Conservation (phyloP, 2,113 vertebrate species). For the Trematocara marginatum region DNA sequence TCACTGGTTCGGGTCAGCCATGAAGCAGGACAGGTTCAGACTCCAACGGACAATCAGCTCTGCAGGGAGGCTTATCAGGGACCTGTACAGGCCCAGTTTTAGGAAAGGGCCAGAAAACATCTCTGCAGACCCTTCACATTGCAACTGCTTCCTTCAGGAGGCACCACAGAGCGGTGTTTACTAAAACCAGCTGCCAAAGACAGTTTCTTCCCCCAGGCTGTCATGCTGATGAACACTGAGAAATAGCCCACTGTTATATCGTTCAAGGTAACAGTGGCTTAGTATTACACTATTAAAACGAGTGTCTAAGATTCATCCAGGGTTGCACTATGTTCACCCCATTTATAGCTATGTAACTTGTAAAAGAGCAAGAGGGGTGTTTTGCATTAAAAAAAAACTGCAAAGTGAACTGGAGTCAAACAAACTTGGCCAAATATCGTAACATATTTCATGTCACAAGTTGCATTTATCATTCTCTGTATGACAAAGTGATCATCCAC, state of each 20-base stretch:
- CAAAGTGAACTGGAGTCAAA: too few species aligned
- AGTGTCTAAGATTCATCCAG: neutral
- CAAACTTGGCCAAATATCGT: too few species aligned
- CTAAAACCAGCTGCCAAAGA: neutral
- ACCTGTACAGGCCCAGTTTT: neutral
- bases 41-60: neutral
- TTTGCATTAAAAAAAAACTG: neutral
- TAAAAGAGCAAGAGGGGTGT: neutral
- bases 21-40: neutral
- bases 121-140: neutral
- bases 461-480: neutral
- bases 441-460: neutral
- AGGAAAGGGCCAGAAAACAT: neutral
- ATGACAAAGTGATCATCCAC: neutral
- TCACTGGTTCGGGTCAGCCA: neutral
- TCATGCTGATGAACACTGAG: neutral
- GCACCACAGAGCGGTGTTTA: neutral
- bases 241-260: neutral
- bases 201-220: neutral
- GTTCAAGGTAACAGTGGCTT: neutral
- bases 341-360: neutral
- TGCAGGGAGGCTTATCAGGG: neutral
- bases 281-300: neutral
- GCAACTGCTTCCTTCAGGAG: neutral
- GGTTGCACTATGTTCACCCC: neutral